Percentiles rank a stretch among this genome's conserved stretches.
Conservation (phyloP, 2,888 invertebrate genomes). For the Ferdinandea cuprea region DNA sequence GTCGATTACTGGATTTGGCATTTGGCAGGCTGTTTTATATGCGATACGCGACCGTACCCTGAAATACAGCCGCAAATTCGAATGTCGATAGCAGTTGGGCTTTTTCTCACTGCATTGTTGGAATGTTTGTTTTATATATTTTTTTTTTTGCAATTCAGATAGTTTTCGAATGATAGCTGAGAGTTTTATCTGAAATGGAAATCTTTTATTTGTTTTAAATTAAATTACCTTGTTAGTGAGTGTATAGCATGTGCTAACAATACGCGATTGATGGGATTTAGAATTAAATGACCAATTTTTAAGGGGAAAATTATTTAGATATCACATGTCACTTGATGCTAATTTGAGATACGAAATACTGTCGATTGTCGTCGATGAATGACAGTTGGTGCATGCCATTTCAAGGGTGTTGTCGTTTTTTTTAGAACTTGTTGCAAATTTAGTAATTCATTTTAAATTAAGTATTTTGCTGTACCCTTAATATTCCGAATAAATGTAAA, state of each 20-base stretch:
- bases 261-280: not conserved
- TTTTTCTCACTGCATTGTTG: not conserved
- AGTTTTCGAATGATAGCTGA: not conserved
- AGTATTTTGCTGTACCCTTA: too few relatives aligned
- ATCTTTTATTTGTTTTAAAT: not conserved
- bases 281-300: not conserved
- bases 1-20: slow-evolving; percentile 19
- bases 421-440: too few relatives aligned
- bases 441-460: too few relatives aligned
- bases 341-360: too few relatives aligned
- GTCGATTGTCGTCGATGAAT: too few relatives aligned
- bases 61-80: not conserved
- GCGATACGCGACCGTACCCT: not conserved
- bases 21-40: slow-evolving; percentile 27
- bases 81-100: not conserved
- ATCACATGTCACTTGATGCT: too few relatives aligned
- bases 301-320: not conserved
- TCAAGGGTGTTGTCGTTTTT: too few relatives aligned
- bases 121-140: not conserved
- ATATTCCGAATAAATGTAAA: too few relatives aligned
- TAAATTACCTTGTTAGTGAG: slow-evolving; percentile 12
- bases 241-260: not conserved
- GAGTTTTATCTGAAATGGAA: not conserved
- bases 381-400: too few relatives aligned
- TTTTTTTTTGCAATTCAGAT: not conserved